Evolutionary conservation across 2,113 vertebrate species (phyloP).

Genomic region (Hyla sarda): DNA sequence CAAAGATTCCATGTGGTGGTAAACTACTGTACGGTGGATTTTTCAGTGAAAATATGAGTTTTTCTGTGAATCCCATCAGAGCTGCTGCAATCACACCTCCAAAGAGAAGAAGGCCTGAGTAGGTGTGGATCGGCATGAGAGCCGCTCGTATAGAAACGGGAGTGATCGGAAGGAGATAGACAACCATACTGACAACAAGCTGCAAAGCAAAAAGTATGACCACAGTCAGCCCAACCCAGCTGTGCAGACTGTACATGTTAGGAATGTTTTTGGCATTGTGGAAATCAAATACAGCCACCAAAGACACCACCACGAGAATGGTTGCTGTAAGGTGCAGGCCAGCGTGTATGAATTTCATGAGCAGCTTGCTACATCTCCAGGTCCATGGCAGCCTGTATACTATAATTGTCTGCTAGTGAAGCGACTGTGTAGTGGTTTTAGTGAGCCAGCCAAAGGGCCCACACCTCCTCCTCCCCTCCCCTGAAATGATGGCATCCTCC

Average conservation of each 20-base stretch:
- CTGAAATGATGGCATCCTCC: too few relatives aligned
- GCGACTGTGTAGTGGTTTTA: too few relatives aligned
- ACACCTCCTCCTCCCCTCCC: too few relatives aligned
- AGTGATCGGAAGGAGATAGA: conserved; percentile 87
- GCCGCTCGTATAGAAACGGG: conserved; percentile 76
- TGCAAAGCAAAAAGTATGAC: conserved; percentile 73
- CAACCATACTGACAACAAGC: conserved; percentile 83
- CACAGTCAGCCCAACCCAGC: conserved; percentile 89
- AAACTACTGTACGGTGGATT: conserved; percentile 74
- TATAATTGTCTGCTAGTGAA: too few relatives aligned
- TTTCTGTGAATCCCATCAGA: conserved; percentile 95
- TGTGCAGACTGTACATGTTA: conserved; percentile 98
- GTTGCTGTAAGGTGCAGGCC: conserved; percentile 84
- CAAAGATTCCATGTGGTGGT: conserved; percentile 86
- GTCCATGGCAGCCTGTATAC: conserved; percentile 95
- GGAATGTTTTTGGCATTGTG: conserved; percentile 83
- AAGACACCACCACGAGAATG: conserved; percentile 77
- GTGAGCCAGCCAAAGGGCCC: too few relatives aligned
- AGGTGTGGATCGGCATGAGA: conserved; percentile 88
- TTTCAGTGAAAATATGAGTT: conserved; percentile 89
- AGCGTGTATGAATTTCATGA: conserved; percentile 94
- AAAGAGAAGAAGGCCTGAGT: conserved; percentile 87
- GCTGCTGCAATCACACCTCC: conserved; percentile 81
- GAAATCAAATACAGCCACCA: conserved; percentile 90
- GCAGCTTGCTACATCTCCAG: conserved; percentile 90